Evolutionary conservation across 2,113 vertebrate species (phyloP).

Genomic region (Oryzias celebensis): DNA sequence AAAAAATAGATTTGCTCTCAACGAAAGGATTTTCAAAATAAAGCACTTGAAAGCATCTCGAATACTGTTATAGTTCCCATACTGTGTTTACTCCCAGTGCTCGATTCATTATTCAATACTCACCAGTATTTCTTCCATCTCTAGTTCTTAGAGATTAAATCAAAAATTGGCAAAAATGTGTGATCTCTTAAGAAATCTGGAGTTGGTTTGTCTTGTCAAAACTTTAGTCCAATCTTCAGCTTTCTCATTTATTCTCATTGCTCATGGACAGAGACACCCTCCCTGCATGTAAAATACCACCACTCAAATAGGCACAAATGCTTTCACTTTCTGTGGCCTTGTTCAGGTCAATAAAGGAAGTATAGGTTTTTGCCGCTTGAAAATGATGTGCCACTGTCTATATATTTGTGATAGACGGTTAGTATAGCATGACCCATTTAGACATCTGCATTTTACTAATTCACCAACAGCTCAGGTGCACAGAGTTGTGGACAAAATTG

Average conservation of each 20-base stretch:
- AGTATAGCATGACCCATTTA: not conserved
- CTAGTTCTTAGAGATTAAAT: too few relatives aligned
- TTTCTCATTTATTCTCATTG: conserved; percentile 24
- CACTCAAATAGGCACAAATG: conserved; percentile 31
- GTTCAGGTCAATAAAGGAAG: conserved; percentile 23
- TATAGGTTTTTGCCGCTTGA: not conserved
- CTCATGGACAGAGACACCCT: conserved; percentile 63
- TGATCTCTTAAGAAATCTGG: too few relatives aligned
- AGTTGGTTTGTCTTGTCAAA: not conserved
- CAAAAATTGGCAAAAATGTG: too few relatives aligned
- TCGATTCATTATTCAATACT: too few relatives aligned
- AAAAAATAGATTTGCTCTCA: too few relatives aligned
- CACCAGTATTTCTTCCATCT: too few relatives aligned
- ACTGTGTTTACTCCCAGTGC: too few relatives aligned
- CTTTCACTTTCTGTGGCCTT: conserved; percentile 45
- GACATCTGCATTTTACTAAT: conserved; percentile 16
- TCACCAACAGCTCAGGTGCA: conserved; percentile 23
- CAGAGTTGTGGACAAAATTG: conserved; percentile 13
- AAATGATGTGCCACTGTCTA: conserved; percentile 1
- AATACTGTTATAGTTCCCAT: too few relatives aligned
- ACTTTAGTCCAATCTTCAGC: not conserved
- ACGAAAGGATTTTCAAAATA: too few relatives aligned
- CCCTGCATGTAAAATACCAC: conserved; percentile 49
- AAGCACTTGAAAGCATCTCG: too few relatives aligned
- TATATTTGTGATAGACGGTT: not conserved